A percentile compares a stretch with the other conserved stretches of the same genome.
Evolutionary conservation across 1,140 invertebrate genomes (phyloP).

Genomic region (Drepana arcuata): DNA sequence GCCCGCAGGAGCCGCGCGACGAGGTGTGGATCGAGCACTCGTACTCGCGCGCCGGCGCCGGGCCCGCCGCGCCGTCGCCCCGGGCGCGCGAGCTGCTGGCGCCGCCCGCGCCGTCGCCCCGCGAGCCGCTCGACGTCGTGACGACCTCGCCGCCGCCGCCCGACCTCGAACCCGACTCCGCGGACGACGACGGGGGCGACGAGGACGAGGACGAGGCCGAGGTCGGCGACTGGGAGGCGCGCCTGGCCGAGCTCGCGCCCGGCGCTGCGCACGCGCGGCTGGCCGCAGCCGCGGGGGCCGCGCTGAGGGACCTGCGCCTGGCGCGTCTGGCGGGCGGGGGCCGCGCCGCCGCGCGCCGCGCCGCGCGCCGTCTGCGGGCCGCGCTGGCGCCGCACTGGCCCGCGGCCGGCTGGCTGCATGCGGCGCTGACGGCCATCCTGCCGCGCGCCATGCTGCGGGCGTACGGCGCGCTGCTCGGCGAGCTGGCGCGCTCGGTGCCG

Average conservation of each 20-base stretch:
- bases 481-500: slow-evolving; percentile 25
- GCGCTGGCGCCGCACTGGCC: slow-evolving; percentile 14
- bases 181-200: slow-evolving; percentile 8
- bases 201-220: slow-evolving; percentile 5
- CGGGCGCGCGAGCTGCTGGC: slow-evolving; percentile 19
- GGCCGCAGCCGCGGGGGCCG: slow-evolving; percentile 1
- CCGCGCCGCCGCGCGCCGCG: slow-evolving; percentile 8
- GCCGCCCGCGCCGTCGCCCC: slow-evolving; percentile 8
- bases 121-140: slow-evolving; percentile 9
- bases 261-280: slow-evolving; percentile 6
- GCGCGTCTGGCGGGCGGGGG: slow-evolving; percentile 13
- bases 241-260: slow-evolving; percentile 10
- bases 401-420: slow-evolving; percentile 20
- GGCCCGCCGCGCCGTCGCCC: slow-evolving; percentile 5
- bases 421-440: slow-evolving; percentile 16
- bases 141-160: slow-evolving; percentile 5
- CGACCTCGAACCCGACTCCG: slow-evolving; percentile 1
- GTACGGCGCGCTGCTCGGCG: slow-evolving; percentile 18
- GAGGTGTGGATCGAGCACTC: slow-evolving; percentile 48
- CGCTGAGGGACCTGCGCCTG: slow-evolving; percentile 19
- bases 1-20: slow-evolving; percentile 19
- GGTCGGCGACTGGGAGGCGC: slow-evolving; percentile 20
- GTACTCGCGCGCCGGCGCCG: slow-evolving; percentile 23
- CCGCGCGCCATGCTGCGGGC: slow-evolving; percentile 12
- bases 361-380: slow-evolving; percentile 75